Conservation (phyloP, 2,113 vertebrate genomes). For the Tenrec ecaudatus region DNA sequence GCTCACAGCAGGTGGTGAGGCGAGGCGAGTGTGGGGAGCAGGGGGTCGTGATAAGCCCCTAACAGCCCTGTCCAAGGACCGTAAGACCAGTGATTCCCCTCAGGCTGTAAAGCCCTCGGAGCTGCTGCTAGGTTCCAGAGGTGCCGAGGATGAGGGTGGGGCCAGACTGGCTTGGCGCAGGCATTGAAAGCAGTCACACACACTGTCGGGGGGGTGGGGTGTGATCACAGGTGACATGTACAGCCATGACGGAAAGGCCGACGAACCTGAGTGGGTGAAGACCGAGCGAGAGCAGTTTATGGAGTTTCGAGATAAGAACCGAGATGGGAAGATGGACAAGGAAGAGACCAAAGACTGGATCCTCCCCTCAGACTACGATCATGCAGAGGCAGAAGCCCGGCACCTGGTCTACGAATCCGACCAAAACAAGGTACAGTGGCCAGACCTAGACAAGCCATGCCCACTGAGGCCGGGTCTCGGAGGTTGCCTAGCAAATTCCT, state of each 20-base stretch:
- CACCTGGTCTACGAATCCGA: slow-evolving; percentile 95
- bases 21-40: background rate
- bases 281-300: slow-evolving; percentile 94
- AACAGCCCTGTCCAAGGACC: background rate
- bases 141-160: background rate
- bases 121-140: background rate
- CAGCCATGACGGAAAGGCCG: slow-evolving; percentile 87
- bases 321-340: slow-evolving; percentile 95
- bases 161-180: background rate
- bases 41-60: background rate
- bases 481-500: slow-evolving; percentile 3
- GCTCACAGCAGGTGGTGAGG: background rate
- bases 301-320: slow-evolving; percentile 95
- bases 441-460: background rate
- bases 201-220: background rate
- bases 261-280: slow-evolving; percentile 95
- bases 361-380: slow-evolving; percentile 93
- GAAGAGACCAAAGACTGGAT: slow-evolving; percentile 97
- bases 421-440: slow-evolving; percentile 90
- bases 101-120: background rate
- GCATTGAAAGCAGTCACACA: background rate
- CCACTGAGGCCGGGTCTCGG: background rate
- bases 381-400: slow-evolving; percentile 93
- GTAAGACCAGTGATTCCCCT: slow-evolving; percentile 31
- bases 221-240: slow-evolving; percentile 92